Base-by-base conservation (phyloP, 2,888 invertebrate genomes). In the Pseudococcus jackbeardsleyi region DNA sequence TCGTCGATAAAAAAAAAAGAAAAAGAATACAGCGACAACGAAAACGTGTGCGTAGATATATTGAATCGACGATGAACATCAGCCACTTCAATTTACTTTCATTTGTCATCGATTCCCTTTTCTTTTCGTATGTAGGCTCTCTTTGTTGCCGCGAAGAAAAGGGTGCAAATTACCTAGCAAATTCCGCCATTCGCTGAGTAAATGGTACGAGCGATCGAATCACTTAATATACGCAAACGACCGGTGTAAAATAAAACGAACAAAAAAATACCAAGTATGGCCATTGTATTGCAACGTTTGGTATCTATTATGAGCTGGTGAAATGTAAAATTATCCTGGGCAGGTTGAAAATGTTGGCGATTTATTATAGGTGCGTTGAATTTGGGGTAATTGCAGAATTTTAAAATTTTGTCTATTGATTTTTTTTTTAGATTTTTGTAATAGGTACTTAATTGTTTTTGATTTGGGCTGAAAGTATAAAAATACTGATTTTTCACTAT, bases 31-130 rank as follows among this genome's bases (percentile, higher is more conserved):
- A 72, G 9, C 17, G 72, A 72, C 68, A 26, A 72, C 64, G 33
- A 72, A 72, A 72, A 72, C 72, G 72, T 72, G 72, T 72, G 33
- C 72, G 72, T 72, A 33, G 26, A 33, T 72, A 72, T 72, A 72
- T 72, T 72, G 72, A 72, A 82, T 46, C 79, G 46, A 82, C 79
- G 33, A 82, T 82, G 79, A 82, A 82, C 79, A 82, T 82, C 79
- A 42, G 46, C 39, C 79, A 82, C 79, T 82, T 82, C 79, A 82
- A 82, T 82, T 82, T 82, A 82, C 79, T 82, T 46, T 82, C 79
- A 82, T 82, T 82, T 82, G 79, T 82, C 46, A 82, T 82, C 79
- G 46, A 82, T 82, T 46, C 79, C 79, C 79, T 46, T 42, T 82
- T 46, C 79, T 33, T 72, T 72, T 72, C 17, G 33, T 72, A 33